Evolutionary conservation across 2,113 vertebrate genomes (phyloP).

Genomic region (Pituophis catenifer): DNA sequence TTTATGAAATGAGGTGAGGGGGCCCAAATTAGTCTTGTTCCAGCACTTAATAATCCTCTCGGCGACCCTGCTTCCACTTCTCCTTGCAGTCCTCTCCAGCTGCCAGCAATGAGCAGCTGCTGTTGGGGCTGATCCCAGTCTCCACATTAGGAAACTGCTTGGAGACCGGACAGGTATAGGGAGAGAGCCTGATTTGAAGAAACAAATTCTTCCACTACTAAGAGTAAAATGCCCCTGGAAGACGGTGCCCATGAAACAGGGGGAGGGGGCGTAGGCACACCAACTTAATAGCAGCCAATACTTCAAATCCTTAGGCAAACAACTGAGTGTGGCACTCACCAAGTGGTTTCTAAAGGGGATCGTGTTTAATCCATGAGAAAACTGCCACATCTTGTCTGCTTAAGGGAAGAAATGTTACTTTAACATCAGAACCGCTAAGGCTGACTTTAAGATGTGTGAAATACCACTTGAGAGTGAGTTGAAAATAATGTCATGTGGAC

Average conservation of each 20-base stretch:
- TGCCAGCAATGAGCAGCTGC: not conserved
- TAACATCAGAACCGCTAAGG: not conserved
- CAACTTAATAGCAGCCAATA: not conserved
- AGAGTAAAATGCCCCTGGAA: not conserved
- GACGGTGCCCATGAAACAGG: not conserved
- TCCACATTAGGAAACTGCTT: not conserved
- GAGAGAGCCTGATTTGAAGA: not conserved
- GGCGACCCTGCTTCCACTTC: not conserved
- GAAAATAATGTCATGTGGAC: not conserved
- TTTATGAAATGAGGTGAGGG: too few relatives aligned
- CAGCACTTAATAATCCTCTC: too few relatives aligned
- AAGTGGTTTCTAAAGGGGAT: not conserved
- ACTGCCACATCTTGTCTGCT: not conserved
- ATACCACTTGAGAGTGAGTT: not conserved
- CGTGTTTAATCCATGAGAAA: not conserved
- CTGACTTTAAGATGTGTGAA: not conserved
- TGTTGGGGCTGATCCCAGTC: not conserved
- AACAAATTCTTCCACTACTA: not conserved
- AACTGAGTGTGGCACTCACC: not conserved
- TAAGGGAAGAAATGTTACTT: not conserved
- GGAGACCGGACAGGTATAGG: not conserved
- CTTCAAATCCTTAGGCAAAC: not conserved
- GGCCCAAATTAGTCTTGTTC: too few relatives aligned
- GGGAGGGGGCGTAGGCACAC: not conserved
- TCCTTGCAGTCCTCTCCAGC: not conserved